Base-by-base conservation (phyloP, 1,140 invertebrate species). In the Chionoecetes opilio region DNA sequence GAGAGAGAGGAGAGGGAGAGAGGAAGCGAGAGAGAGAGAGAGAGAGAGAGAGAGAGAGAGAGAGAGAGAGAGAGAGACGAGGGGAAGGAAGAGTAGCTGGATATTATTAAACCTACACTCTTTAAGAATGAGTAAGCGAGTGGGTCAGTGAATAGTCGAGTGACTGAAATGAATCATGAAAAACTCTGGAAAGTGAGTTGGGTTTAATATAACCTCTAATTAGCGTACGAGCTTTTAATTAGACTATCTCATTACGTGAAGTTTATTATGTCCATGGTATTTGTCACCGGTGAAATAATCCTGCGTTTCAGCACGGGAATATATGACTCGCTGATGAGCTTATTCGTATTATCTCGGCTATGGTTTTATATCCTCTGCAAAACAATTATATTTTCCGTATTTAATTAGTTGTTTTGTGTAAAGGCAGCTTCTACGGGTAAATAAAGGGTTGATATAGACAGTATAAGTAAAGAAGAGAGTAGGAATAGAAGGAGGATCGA, bases 41-140 rank as follows among this genome's bases (percentile, higher is more conserved):
- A n/a, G n/a, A 75, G 63, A n/a, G 63, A 75, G 63, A n/a, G 63
- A 75, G 63, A n/a, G 63, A n/a, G 63, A 75, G n/a, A n/a, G 63
- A n/a, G n/a, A 75, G n/a, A 75, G n/a, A 75, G n/a, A n/a, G 21
- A 75, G 63, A 75, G 63, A n/a, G n/a, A 75, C 2, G 21, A 75
- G 53, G 21, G 53, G 26, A 26, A 75, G 53, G 26, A 26, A 75
- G 21, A 75, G 21, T n/a, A n/a, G 8, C 46, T 53, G 46, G 21
- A 53, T 53, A 53, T 53, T 53, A 53, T 17, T 53, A 11, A 53
- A 53, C 46, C 21, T 53, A 53, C 9, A 9, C 8, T 53, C 11
- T 53, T 9, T 53, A 17, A 17, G 0, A 53, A 9, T 53, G 9
- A 53, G 9, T 53, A 11, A 53, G 46, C 21, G 46, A 53, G 9